Conservation (phyloP, 2,113 vertebrate genomes). For the Varanus komodoensis region DNA sequence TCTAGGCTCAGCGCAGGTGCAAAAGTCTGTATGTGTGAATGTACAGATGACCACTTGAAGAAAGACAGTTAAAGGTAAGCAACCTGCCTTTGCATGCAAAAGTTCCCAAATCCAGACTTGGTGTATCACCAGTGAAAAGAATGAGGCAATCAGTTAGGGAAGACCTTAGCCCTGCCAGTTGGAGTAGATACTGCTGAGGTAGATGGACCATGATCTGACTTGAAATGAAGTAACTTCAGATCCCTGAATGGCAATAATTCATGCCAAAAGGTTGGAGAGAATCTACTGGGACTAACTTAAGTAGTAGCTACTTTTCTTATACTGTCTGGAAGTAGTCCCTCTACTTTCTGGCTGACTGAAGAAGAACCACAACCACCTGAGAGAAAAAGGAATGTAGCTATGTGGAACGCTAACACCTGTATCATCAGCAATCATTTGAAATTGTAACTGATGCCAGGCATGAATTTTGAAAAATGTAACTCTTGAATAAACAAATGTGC, state of each 20-base stretch:
- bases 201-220: neutral
- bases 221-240: neutral
- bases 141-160: neutral
- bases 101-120: neutral
- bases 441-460: neutral
- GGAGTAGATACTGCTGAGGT: neutral
- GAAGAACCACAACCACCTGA: neutral
- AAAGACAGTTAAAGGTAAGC: too few relatives aligned
- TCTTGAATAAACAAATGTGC: neutral
- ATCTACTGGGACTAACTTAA: neutral
- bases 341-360: neutral
- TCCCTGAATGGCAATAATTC: neutral
- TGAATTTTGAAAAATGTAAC: neutral
- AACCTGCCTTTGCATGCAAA: neutral
- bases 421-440: neutral
- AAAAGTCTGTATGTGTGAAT: too few relatives aligned
- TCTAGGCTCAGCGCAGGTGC: too few relatives aligned
- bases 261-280: neutral
- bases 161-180: neutral
- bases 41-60: too few relatives aligned
- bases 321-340: neutral
- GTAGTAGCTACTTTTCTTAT: neutral
- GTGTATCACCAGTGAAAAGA: neutral
- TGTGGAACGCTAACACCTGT: neutral
- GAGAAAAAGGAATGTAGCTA: neutral